These are phyloP conservation scores for Buceros bicornis DNA, from an alignment of 2,797 vertebrate genomes.

Conservation along the genomic window DNA sequence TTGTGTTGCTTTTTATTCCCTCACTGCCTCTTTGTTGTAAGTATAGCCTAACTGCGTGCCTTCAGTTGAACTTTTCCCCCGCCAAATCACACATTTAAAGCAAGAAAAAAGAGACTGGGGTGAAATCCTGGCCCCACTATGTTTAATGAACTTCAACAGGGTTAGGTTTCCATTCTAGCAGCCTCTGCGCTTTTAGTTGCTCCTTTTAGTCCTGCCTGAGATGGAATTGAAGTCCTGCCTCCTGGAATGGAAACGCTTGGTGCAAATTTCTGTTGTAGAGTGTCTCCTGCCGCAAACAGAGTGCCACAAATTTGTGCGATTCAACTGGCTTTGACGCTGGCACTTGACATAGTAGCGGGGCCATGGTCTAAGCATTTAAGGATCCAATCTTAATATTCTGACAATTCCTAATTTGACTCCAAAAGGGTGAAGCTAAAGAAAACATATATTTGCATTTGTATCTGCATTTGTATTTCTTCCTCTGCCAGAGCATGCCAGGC, in stretches of 20 bases:
- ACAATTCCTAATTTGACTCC: not conserved
- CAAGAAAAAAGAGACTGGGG: constrained; percentile 5
- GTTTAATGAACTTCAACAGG: not conserved
- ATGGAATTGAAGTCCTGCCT: not conserved
- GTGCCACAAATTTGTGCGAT: not conserved
- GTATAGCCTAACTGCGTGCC: constrained; percentile 31
- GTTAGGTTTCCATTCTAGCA: not conserved
- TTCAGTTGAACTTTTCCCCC: constrained; percentile 54
- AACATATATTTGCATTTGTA: not conserved
- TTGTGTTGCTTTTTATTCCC: constrained; percentile 34
- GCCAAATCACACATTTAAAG: constrained; percentile 47
- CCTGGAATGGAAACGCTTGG: not conserved
- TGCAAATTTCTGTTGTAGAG: not conserved
- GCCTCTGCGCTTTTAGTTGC: not conserved
- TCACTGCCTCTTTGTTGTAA: constrained; percentile 46
- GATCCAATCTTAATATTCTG: not conserved
- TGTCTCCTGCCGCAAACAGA: not conserved
- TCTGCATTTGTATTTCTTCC: not conserved
- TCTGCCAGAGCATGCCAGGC: not conserved
- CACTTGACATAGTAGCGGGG: not conserved
- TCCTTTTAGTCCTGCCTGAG: not conserved
- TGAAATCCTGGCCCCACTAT: constrained; percentile 22
- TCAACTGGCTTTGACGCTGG: not conserved
- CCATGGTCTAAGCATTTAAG: not conserved
- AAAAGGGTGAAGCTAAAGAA: not conserved